Base-by-base conservation (phyloP, 2,113 vertebrate species). In the Lycaon pictus region DNA sequence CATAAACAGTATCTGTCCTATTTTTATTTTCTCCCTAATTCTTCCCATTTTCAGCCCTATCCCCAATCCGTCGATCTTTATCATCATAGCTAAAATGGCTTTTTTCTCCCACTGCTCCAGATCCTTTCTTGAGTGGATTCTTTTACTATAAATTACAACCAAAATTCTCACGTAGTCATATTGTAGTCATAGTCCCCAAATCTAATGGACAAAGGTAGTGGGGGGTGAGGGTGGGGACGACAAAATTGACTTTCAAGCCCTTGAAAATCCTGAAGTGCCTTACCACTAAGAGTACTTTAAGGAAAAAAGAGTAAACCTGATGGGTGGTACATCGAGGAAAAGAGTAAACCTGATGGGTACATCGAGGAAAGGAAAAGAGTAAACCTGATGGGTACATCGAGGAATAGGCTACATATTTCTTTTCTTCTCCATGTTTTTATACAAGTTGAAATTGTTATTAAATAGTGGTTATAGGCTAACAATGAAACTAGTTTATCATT, bases 371-470 rank as follows among this genome's bases (percentile, higher is more conserved):
- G 35, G 35, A 74, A 97, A 62, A 67, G 1, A 93, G 62, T 67
- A 80, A 95, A 87, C 17, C 8, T 48, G 25, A 69, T 60, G n/a
- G 20, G 19, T 65, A 72, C 35, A 35, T n/a, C 69, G 92, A 65
- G 19, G 60, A 90, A 56, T 2, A 69, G 43, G 8, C 19, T 81
- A 93, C 9, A 51, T 43, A 92, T 62, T 90, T 83, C 15, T 65
- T 90, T 56, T 62, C 65, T 76, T 55, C 53, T 65, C 13, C 20
- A 63, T 48, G 55, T 23, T 97, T 87, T 94, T 90, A 93, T 37
- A 77, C 29, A 96, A 81, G 62, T 74, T 93, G 69, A 91, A 92
- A 93, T 94, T 56, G 85, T 80, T 90, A 95, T 71, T 93, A 95
- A 97, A 84, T 43, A 81, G 48, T 97, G 29, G 32, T 69, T 88